Evolutionary conservation across 2,888 invertebrate genomes (phyloP).

Genomic region (Theretra japonica): DNA sequence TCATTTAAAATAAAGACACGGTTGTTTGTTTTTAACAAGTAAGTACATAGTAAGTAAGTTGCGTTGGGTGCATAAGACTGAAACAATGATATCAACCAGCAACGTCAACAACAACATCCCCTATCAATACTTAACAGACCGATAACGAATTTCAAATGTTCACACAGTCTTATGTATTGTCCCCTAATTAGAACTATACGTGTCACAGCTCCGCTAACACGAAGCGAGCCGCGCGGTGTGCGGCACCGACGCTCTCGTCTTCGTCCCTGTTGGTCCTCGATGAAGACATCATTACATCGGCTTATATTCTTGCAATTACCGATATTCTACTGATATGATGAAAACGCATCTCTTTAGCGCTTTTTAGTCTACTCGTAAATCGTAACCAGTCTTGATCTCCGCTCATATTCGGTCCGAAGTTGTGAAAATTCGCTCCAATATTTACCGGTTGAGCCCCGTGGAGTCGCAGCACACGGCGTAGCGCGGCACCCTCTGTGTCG

Average conservation of each 20-base stretch:
- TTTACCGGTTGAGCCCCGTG: slow-evolving; percentile 74
- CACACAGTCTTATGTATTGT: slow-evolving; percentile 71
- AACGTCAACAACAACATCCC: slow-evolving; percentile 7
- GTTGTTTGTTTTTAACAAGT: neutral
- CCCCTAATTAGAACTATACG: slow-evolving; percentile 60
- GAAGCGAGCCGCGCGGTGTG: slow-evolving; percentile 35
- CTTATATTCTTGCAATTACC: slow-evolving; percentile 51
- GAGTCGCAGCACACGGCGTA: slow-evolving; percentile 70
- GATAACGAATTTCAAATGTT: slow-evolving; percentile 53
- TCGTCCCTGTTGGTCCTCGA: slow-evolving; percentile 68
- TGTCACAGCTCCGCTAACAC: slow-evolving; percentile 64
- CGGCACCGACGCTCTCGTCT: slow-evolving; percentile 43
- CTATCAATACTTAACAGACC: slow-evolving; percentile 49
- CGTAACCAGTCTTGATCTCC: slow-evolving; percentile 78
- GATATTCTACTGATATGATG: slow-evolving; percentile 75
- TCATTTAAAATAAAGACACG: neutral
- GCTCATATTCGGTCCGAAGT: slow-evolving; percentile 52
- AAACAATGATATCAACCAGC: slow-evolving; percentile 11
- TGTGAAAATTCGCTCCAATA: slow-evolving; percentile 33
- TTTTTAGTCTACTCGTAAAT: slow-evolving; percentile 67
- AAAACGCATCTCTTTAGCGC: slow-evolving; percentile 63
- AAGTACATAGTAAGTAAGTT: neutral
- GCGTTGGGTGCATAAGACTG: neutral
- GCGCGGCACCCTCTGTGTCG: slow-evolving; percentile 91
- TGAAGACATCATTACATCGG: slow-evolving; percentile 63